phyloP scores from a whole-genome alignment of 2,113 vertebrate species.

The Zeus faber region DNA sequence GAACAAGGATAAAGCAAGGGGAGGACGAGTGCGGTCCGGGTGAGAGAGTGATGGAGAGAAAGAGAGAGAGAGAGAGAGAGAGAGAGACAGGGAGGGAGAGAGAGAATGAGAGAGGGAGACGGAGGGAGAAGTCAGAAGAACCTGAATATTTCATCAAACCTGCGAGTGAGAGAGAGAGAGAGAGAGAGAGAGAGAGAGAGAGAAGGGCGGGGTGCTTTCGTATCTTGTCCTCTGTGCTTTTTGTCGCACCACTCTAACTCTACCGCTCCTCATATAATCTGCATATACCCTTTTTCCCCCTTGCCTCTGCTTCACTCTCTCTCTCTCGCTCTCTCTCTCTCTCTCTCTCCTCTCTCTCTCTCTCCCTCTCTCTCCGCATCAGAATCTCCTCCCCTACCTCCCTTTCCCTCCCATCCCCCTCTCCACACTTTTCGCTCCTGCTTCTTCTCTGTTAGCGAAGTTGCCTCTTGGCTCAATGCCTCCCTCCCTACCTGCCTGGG shows the following conservation, averaged over 20 bases:
- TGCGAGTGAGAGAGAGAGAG: conserved; percentile 3
- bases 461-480: neutral
- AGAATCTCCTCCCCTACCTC: too few relatives aligned
- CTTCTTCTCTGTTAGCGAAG: neutral
- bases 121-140: too few relatives aligned
- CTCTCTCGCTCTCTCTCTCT: neutral
- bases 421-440: neutral
- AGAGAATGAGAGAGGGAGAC: neutral
- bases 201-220: neutral
- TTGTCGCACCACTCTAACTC: neutral
- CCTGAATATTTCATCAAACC: too few relatives aligned
- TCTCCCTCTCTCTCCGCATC: too few relatives aligned
- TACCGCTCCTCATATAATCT: neutral
- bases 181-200: conserved; percentile 7
- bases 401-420: neutral
- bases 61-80: conserved; percentile 3
- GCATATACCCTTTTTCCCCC: too few relatives aligned
- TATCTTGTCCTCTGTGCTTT: neutral
- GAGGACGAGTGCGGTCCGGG: neutral
- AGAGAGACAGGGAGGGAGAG: conserved; percentile 4
- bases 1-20: neutral
- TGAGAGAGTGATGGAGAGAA: neutral
- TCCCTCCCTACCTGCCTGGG: conserved; percentile 14
- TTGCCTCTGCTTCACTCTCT: too few relatives aligned
- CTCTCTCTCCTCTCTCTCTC: conserved; percentile 14